Base-by-base conservation (phyloP, 2,888 invertebrate species). In the Tethea ocularis region DNA sequence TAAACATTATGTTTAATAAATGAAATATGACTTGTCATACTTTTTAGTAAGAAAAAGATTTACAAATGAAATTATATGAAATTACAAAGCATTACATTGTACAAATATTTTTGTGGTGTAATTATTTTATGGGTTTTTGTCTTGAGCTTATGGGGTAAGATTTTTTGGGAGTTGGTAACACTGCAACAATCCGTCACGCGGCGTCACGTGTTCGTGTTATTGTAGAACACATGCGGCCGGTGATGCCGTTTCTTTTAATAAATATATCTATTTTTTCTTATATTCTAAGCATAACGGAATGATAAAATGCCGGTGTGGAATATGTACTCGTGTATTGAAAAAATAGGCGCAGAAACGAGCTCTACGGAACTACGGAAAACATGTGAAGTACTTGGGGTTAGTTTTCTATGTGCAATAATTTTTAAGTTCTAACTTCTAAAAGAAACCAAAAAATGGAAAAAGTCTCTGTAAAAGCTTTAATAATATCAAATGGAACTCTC, bases 331-430 rank as follows among this genome's bases (percentile, higher is more conserved):
- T 79, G 78, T 15, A 71, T 83, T 33, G 70, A 72, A 66, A 71
- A 67, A 23, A 76, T 88, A 70, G 71, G 75, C 57, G 60, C 61
- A 57, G 74, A 78, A 67, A 82, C 88, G 41, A 74, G 65, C 57
- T 82, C 81, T 56, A 59, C 64, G n/a, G 83, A 85, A 59, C 75
- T 89, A 60, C 60, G 56, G 52, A 82, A 80, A 79, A 73, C 79
- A 63, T 87, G 89, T 72, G 68, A 71, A 61, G 75, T 80, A 68
- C 71, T 87, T 62, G 69, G 73, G 83, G 89, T 89, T 74, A 83
- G 86, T 80, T 69, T n/a, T 13, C 1, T 46, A 10, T 15, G 26
- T 51, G 59, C 23, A 54, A 38, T 41, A 17, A n/a, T 57, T 52
- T 24, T 41, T 52, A 2, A 2, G 10, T 41, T 57, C 6, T n/a